Evolutionary conservation across 2,888 invertebrate species (phyloP).

Genomic region (Leptopilina myrica): DNA sequence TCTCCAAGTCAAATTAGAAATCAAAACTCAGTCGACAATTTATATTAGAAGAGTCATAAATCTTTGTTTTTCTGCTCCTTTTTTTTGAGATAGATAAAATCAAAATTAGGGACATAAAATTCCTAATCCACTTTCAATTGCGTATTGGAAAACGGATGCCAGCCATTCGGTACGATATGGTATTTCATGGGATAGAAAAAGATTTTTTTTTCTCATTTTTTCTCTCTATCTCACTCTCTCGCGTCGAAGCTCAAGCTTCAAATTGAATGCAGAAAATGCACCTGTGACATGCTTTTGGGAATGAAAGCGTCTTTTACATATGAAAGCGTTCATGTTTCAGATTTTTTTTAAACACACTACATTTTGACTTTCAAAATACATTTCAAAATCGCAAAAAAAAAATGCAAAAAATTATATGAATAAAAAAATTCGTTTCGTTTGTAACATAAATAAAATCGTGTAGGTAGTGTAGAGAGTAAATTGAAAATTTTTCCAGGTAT

Average conservation of each 20-base stretch:
- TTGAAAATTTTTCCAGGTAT: too few species aligned
- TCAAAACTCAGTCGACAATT: background rate
- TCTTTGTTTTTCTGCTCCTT: background rate
- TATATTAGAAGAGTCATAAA: too few species aligned
- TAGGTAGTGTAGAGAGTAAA: too few species aligned
- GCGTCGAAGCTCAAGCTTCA: slow-evolving; percentile 6
- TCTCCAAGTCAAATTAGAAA: background rate
- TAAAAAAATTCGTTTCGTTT: too few species aligned
- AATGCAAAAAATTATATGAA: too few species aligned
- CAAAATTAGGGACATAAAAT: slow-evolving; percentile 1
- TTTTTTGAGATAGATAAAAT: background rate
- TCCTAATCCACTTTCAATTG: background rate
- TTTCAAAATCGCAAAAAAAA: background rate
- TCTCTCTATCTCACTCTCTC: background rate
- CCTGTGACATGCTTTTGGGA: background rate
- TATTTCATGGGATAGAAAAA: slow-evolving; percentile 2
- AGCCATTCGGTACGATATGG: background rate
- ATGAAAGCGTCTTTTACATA: slow-evolving; percentile 6
- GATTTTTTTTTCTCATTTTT: background rate
- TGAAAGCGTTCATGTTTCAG: background rate
- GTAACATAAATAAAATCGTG: background rate
- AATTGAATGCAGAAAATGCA: slow-evolving; percentile 22
- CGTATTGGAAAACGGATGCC: slow-evolving; percentile 12
- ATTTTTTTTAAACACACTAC: background rate
- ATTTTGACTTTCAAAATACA: background rate